Evolutionary conservation across 2,888 invertebrate species (phyloP), one percentile per base, ranked within the genome.

Genomic region (Harmothoe impar): DNA sequence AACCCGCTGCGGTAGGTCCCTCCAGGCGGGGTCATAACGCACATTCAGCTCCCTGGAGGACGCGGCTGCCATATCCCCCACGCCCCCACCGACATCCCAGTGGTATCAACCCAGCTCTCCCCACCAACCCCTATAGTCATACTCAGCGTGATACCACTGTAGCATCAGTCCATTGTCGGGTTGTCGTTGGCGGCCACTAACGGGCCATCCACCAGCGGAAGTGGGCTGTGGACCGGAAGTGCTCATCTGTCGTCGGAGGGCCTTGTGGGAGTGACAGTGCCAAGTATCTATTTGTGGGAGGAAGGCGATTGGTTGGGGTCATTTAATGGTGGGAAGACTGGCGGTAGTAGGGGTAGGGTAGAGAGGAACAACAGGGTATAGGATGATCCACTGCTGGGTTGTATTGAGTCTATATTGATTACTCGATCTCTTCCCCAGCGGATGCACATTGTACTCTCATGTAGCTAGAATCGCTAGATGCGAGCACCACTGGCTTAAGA

Each of bases 11-110:
- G 43, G 43, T 43, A 43, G 43, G 43, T 43, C 43, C 43, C 10
- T 43, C 43, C 43, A 43, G 43, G n/a, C 62, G 62, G 62, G 62
- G 62, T n/a, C 62, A n/a, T 62, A 62, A 62, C 62, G 62, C 62
- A n/a, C 62, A n/a, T 15, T n/a, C 20, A 7, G n/a, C 23, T 62
- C 62, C 62, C 62, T n/a, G 20, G 62, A 62, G 62, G 62, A 62
- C 62, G 23, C 62, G 7, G 0, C 62, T n/a, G 20, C 62, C 62
- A 29, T n/a, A 15, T 72, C 72, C 72, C 29, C n/a, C 25, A 25
- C 72, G 0, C 31, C 25, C 29, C 29, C 72, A 29, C 72, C 72
- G 0, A 23, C 72, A 25, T 25, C 29, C 72, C 72, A 25, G 1
- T 29, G 72, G 25, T 29, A 72, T 31, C 72, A 72, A n/a, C 72